Evolutionary conservation across 2,113 vertebrate species (phyloP).

Genomic region (Phrynocephalus versicolor): DNA sequence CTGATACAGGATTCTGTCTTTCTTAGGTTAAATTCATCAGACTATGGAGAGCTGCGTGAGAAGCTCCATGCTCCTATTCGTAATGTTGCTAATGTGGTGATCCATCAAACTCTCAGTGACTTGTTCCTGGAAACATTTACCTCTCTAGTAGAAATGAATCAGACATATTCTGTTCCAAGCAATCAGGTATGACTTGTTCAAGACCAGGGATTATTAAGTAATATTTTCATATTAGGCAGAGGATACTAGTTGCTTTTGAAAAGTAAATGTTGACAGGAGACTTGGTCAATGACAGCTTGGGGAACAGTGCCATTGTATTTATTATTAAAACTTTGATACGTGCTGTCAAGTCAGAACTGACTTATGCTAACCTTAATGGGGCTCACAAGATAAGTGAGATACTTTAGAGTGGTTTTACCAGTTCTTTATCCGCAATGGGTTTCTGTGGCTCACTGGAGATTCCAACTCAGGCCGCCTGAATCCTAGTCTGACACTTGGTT

Average conservation of each 20-base stretch:
- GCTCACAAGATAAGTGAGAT: too few species aligned
- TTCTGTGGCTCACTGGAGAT: too few species aligned
- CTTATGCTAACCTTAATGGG: too few species aligned
- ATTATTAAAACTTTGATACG: too few species aligned
- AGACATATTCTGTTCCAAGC: slow-evolving; percentile 77
- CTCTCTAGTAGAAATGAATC: slow-evolving; percentile 87
- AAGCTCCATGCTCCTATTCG: slow-evolving; percentile 88
- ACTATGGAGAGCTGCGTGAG: slow-evolving; percentile 88
- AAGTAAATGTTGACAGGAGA: not conserved
- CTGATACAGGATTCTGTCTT: not conserved
- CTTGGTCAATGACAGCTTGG: not conserved
- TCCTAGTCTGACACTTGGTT: too few species aligned
- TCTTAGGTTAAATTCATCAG: slow-evolving; percentile 87
- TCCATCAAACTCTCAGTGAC: slow-evolving; percentile 91
- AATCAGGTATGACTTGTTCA: slow-evolving; percentile 80
- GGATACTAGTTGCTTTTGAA: not conserved
- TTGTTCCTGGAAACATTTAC: slow-evolving; percentile 93
- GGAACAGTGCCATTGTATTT: not conserved
- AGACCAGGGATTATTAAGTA: not conserved
- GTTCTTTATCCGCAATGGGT: too few species aligned
- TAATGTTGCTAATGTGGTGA: slow-evolving; percentile 88
- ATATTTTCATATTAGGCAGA: not conserved
- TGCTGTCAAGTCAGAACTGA: too few species aligned
- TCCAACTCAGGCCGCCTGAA: too few species aligned
- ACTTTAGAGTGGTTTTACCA: too few species aligned